Conservation (phyloP, 2,113 vertebrate species). For the Anthoscopus minutus region DNA sequence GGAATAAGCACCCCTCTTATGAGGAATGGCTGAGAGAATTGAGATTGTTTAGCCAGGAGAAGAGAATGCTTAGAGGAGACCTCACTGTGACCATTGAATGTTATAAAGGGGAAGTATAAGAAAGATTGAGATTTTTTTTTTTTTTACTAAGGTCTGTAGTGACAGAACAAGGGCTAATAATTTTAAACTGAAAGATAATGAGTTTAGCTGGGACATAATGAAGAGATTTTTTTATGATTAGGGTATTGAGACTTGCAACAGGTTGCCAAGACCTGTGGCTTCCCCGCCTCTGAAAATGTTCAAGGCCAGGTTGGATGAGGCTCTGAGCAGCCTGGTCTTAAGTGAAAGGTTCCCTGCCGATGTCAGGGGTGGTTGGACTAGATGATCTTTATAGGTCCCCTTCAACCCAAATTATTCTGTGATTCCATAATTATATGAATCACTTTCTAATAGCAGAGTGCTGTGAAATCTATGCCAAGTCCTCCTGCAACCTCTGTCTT, state of each 20-base stretch:
- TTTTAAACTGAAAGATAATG: neutral
- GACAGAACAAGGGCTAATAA: neutral
- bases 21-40: neutral
- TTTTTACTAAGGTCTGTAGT: neutral
- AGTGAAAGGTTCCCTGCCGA: neutral
- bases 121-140: fast-evolving
- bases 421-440: neutral
- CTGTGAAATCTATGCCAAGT: neutral
- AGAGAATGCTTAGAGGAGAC: neutral
- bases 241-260: neutral
- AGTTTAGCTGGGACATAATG: neutral
- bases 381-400: neutral
- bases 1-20: neutral
- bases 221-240: neutral
- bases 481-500: neutral
- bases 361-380: neutral
- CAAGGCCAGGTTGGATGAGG: neutral
- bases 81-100: neutral
- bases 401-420: neutral
- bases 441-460: neutral
- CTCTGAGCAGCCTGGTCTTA: neutral
- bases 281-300: neutral
- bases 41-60: neutral
- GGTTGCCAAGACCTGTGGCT: neutral
- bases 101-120: neutral